Evolutionary conservation across 1,140 invertebrate genomes (phyloP).

Genomic region (Gonatopus flavifemur): DNA sequence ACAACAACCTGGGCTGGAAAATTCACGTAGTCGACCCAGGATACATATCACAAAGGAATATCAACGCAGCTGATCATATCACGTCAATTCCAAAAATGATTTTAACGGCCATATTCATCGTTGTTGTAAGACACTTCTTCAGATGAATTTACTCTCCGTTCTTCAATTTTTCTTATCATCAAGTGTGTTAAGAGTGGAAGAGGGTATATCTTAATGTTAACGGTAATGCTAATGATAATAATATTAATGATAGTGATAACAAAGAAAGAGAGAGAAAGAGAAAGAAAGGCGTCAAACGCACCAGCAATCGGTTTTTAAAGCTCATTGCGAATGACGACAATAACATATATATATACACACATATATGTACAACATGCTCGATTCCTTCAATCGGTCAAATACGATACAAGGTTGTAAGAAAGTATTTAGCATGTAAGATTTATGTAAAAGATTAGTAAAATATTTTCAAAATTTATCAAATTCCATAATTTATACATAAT

Average conservation of each 20-base stretch:
- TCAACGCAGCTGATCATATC: slow-evolving; percentile 3
- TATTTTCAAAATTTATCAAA: slow-evolving; percentile 56
- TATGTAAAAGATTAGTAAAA: slow-evolving; percentile 47
- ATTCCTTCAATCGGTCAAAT: slow-evolving; percentile 29
- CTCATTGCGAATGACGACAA: slow-evolving; percentile 20
- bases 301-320: slow-evolving; percentile 17
- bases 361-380: slow-evolving; percentile 3
- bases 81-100: slow-evolving; percentile 29
- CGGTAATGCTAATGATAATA: not conserved
- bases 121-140: slow-evolving; percentile 17
- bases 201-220: not conserved
- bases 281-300: slow-evolving; percentile 19
- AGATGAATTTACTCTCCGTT: slow-evolving; percentile 41
- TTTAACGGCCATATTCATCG: slow-evolving; percentile 17
- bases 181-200: not conserved
- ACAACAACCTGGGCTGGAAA: slow-evolving; percentile 91
- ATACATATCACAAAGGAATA: slow-evolving; percentile 36
- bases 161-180: slow-evolving; percentile 2
- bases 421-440: slow-evolving; percentile 53
- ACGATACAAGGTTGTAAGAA: slow-evolving; percentile 56
- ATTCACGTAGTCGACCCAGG: slow-evolving; percentile 83
- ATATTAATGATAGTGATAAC: not conserved
- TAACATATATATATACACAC: slow-evolving; percentile 18
- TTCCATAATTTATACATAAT: slow-evolving; percentile 51
- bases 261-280: not conserved